phyloP scores from a whole-genome alignment of 2,113 vertebrate genomes.

The Cisticola juncidis region DNA sequence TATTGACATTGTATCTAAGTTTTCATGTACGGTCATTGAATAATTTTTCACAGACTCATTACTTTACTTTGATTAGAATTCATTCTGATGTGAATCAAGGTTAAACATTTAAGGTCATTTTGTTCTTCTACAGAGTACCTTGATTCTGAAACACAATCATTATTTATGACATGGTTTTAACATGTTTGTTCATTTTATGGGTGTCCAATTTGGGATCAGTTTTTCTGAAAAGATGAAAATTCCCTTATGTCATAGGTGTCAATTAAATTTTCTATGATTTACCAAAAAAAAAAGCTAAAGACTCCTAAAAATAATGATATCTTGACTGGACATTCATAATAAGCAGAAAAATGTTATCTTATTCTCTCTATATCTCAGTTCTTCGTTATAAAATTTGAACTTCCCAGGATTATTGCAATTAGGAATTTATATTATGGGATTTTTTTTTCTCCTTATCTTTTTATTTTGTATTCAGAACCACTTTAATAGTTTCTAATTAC shows the following conservation, averaged over 20 bases:
- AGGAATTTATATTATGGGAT: background rate
- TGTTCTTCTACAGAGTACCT: background rate
- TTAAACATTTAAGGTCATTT: background rate
- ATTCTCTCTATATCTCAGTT: background rate
- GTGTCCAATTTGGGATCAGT: background rate
- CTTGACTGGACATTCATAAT: background rate
- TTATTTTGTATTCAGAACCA: background rate
- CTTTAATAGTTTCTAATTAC: background rate
- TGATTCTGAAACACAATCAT: background rate
- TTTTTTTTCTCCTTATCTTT: background rate
- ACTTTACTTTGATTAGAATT: background rate
- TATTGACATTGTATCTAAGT: background rate
- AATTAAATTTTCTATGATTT: background rate
- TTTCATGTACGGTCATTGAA: rapidly evolving
- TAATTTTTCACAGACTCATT: background rate
- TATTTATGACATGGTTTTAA: background rate
- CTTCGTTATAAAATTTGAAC: background rate
- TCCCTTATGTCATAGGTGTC: background rate
- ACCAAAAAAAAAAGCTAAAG: background rate
- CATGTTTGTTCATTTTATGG: background rate
- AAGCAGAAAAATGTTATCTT: background rate
- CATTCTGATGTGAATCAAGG: background rate
- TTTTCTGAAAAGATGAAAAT: background rate
- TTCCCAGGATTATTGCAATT: background rate
- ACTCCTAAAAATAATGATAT: background rate